Evolutionary conservation across 92 coral and sea anemone genomes (phyloP), one percentile per base, ranked within the genome.

Genomic region (Siderastrea siderea): DNA sequence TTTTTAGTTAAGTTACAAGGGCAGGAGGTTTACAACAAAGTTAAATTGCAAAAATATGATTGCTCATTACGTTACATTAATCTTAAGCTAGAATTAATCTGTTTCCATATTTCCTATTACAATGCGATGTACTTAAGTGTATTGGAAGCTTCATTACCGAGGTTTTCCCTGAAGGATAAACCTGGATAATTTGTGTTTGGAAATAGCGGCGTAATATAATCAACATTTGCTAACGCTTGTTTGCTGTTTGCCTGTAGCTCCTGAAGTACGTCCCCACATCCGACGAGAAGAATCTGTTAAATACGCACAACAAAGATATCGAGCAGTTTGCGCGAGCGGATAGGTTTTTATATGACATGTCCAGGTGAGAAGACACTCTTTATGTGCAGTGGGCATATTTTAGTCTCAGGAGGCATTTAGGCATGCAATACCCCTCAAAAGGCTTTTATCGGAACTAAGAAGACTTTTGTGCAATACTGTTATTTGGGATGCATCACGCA

Each of bases 321-420:
- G 96, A 95, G 10, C 91, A 98, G 67, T 98, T 98, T 85, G 99
- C 99, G n/a, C 87, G 98, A 57, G 98, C 99, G 48, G 99, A 98
- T 88, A 92, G 94, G 73, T 98, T 98, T 84, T 85, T 98, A 53
- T 98, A 98, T 58, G 99, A 96, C 47, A 98, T 95, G 99, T 92
- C 98, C 85, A 96, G 98, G 99, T 96, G 61, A 55, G 94, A 7
- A 19, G 11, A 3, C 2, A n/a, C 2, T 9, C 11, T 47, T 3
- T 45, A 43, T 52, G 59, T 47, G 62, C 12, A 60, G 14, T 60
- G 65, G 4, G 65, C 26, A 26, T 26, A 26, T 26, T 26, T 26
- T 26, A 26, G 38, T 0, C 38, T 26, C 38, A 26, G 38, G 38
- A 26, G 38, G 38, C 38, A 26, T 26, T 26, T 26, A 26, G 38